Percentiles rank a stretch among this genome's conserved stretches.
These are phyloP conservation scores for Tetrapedia diversipes DNA, from an alignment of 2,888 invertebrate genomes.

Conservation along the genomic window DNA sequence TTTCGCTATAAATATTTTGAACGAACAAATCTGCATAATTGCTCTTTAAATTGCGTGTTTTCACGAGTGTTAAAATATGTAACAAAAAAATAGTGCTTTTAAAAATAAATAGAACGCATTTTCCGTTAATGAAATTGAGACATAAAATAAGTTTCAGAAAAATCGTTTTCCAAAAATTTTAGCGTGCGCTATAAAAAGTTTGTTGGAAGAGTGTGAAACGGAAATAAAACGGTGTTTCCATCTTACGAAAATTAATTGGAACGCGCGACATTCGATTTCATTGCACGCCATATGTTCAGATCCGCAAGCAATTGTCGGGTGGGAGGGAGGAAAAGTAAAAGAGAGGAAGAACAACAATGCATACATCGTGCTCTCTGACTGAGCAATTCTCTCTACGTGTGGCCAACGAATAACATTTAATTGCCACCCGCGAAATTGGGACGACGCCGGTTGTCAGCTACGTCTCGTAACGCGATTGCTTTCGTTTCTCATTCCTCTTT, in stretches of 20 bases:
- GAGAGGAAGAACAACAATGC: constrained; percentile 53
- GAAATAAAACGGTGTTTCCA: constrained; percentile 2
- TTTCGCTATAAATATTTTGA: too few species aligned
- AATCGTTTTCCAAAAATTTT: neutral
- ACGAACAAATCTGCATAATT: too few species aligned
- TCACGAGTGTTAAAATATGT: neutral
- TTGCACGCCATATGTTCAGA: constrained; percentile 40
- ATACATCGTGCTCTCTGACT: constrained; percentile 62
- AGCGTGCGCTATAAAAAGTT: neutral
- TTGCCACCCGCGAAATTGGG: constrained; percentile 76
- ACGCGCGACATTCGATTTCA: constrained; percentile 61
- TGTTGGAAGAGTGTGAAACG: neutral
- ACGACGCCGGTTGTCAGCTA: constrained; percentile 56
- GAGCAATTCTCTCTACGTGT: constrained; percentile 68
- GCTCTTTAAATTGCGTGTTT: too few species aligned
- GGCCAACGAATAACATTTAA: constrained; percentile 73
- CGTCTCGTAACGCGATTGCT: constrained; percentile 69
- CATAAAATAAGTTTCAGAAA: too few species aligned
- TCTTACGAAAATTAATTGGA: constrained; percentile 60
- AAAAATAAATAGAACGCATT: too few species aligned
- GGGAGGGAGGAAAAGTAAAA: neutral
- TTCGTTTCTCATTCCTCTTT: constrained; percentile 60
- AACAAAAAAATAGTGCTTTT: too few species aligned
- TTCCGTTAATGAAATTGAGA: too few species aligned
- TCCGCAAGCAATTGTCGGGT: constrained; percentile 41